Conservation (phyloP, 2,113 vertebrate species). For the Macquaria australasica region DNA sequence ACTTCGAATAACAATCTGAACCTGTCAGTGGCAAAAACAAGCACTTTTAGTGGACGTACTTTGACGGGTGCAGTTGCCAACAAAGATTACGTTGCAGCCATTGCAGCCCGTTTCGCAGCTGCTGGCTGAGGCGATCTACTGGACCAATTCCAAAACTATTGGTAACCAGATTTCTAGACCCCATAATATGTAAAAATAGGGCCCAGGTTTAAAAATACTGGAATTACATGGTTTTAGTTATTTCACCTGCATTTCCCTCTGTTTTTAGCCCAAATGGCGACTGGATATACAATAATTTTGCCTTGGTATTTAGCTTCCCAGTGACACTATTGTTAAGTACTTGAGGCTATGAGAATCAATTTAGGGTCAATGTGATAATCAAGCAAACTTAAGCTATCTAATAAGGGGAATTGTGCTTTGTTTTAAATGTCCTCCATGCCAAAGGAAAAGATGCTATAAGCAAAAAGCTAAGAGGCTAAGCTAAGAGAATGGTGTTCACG, state of each 20-base stretch:
- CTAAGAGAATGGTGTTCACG: slow-evolving; percentile 20
- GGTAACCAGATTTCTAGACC: too few relatives aligned
- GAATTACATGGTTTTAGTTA: neutral
- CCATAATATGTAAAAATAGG: too few relatives aligned
- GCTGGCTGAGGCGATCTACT: too few relatives aligned
- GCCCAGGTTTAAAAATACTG: too few relatives aligned
- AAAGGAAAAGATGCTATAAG: slow-evolving; percentile 69
- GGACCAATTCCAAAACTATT: too few relatives aligned
- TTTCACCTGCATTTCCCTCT: slow-evolving; percentile 5
- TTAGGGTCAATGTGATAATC: slow-evolving; percentile 67
- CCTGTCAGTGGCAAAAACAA: too few relatives aligned
- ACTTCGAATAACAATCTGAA: too few relatives aligned
- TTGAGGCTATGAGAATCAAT: slow-evolving; percentile 45
- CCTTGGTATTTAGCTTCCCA: slow-evolving; percentile 50
- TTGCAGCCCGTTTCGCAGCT: too few relatives aligned
- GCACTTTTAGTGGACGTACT: too few relatives aligned
- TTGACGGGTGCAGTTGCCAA: too few relatives aligned
- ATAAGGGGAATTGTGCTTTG: slow-evolving; percentile 53
- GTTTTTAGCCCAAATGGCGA: neutral
- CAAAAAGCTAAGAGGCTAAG: slow-evolving; percentile 29
- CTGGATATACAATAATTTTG: slow-evolving; percentile 43
- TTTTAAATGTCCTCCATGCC: slow-evolving; percentile 71
- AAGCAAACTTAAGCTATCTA: slow-evolving; percentile 65
- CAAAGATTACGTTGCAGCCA: too few relatives aligned
- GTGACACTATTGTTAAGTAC: slow-evolving; percentile 52